A percentile compares a stretch with the other conserved stretches of the same genome.
phyloP scores from a whole-genome alignment of 1,140 invertebrate species.

The Akabosia matsudoensis region DNA sequence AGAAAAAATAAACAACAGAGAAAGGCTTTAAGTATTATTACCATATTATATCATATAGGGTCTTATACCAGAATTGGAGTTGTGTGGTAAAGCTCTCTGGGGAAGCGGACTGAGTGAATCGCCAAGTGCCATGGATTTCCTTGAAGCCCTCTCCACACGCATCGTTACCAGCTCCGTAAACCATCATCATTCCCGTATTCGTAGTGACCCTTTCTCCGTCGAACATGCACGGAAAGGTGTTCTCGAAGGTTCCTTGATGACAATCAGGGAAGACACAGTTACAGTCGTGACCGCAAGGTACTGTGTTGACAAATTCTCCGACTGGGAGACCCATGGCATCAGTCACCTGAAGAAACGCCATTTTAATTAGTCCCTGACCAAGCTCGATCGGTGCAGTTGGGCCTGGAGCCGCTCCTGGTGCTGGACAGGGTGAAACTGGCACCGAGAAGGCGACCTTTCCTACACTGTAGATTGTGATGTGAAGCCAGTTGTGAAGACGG shows the following conservation, averaged over 20 bases:
- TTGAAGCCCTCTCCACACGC: not conserved
- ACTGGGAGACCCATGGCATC: not conserved
- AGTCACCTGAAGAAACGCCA: not conserved
- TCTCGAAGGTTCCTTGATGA: not conserved
- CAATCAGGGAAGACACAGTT: not conserved
- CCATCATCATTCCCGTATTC: slow-evolving; percentile 12
- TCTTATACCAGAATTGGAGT: not conserved
- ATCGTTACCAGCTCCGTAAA: not conserved
- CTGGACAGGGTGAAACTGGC: too few species aligned
- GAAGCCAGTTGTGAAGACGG: slow-evolving; percentile 31
- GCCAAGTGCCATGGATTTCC: not conserved
- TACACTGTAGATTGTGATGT: slow-evolving; percentile 26
- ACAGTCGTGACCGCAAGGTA: not conserved
- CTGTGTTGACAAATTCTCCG: slow-evolving; percentile 9
- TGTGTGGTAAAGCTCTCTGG: not conserved
- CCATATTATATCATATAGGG: not conserved
- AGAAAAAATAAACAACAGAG: not conserved
- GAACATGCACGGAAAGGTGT: not conserved
- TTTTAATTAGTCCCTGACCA: not conserved
- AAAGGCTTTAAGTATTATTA: not conserved
- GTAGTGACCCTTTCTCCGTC: not conserved
- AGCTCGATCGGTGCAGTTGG: not conserved
- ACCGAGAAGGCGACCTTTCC: too few species aligned
- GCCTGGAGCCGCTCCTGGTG: not conserved
- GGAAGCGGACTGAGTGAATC: not conserved